Percentiles rank a stretch among this genome's conserved stretches.
Conservation (phyloP, 2,888 invertebrate species). For the Ligdia adustata region DNA sequence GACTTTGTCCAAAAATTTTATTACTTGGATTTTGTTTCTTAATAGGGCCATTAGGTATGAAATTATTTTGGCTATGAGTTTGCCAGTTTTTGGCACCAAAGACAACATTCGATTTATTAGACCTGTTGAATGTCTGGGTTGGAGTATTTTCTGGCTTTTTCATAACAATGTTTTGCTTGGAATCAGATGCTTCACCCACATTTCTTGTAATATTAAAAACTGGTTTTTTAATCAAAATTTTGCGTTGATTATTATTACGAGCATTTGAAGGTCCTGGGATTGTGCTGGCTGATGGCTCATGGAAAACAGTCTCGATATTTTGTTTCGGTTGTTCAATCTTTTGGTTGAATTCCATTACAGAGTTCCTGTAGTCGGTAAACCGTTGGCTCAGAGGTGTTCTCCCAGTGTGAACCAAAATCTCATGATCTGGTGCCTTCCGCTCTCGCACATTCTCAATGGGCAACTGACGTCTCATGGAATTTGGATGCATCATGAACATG, state of each 20-base stretch:
- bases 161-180: background rate
- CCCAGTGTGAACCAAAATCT: background rate
- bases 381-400: background rate
- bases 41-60: background rate
- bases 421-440: background rate
- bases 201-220: constrained; percentile 17
- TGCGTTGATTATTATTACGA: constrained; percentile 2
- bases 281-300: background rate
- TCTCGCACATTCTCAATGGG: no score
- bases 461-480: no score
- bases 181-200: background rate
- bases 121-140: background rate
- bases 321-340: no score
- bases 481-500: no score
- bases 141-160: background rate
- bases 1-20: background rate
- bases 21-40: no score
- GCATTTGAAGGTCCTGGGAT: background rate
- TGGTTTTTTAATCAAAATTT: constrained; percentile 20
- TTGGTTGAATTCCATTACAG: background rate
- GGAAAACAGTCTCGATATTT: no score
- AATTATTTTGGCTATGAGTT: background rate
- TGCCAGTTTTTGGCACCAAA: background rate
- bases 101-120: background rate
- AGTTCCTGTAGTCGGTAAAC: background rate